These are phyloP conservation scores for Zoroaster sp. DNA, from an alignment of 53 echinoderm and acorn worm species.

Conservation along the genomic window DNA sequence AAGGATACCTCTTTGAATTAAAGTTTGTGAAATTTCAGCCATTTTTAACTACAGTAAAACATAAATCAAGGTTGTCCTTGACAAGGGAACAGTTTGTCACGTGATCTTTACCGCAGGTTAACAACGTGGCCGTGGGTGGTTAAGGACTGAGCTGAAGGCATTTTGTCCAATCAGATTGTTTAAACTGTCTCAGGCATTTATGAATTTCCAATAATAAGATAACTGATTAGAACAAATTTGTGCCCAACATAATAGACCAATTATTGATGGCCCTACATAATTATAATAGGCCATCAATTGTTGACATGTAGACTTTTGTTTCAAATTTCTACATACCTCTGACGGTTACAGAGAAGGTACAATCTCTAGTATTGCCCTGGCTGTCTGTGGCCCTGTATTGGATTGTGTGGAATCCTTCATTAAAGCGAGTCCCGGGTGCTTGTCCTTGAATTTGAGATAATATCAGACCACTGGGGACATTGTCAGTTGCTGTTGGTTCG, in stretches of 20 bases:
- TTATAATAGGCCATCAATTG: no score
- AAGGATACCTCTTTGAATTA: no score
- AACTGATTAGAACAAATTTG: neutral
- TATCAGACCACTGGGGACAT: neutral
- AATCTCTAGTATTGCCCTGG: neutral
- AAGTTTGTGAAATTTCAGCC: no score
- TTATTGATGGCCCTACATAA: no score
- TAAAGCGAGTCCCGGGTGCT: neutral
- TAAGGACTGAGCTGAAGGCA: neutral
- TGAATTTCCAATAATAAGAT: neutral
- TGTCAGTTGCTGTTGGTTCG: neutral
- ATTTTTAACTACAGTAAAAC: no score
- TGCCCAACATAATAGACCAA: neutral
- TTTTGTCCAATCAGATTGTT: neutral
- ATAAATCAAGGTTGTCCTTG: no score
- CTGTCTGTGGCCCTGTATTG: neutral
- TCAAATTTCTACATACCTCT: neutral
- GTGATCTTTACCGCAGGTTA: no score
- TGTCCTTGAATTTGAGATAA: neutral
- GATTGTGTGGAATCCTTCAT: neutral
- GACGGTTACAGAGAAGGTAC: neutral
- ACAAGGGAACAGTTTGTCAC: no score
- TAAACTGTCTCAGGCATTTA: neutral
- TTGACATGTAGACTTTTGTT: neutral
- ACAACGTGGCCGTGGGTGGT: no score